Base-by-base conservation (phyloP, 92 coral and sea anemone genomes). In the Epizoanthus ramosus region DNA sequence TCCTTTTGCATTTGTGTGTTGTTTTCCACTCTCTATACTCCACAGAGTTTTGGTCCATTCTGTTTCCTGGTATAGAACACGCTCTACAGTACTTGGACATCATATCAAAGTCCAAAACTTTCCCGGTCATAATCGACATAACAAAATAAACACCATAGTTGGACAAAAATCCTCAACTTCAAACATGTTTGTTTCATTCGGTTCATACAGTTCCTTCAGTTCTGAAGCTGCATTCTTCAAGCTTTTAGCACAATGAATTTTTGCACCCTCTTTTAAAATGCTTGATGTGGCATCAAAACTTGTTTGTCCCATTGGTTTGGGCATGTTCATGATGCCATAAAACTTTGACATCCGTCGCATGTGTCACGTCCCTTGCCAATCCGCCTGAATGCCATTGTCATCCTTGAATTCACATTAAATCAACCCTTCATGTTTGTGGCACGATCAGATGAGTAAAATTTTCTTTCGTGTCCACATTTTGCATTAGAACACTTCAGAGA, bases 61-160 rank as follows among this genome's bases (percentile, higher is more conserved):
- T 67, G 72, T 14, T 41, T 5, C 37, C 72, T 37, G 31, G 19
- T 41, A 67, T 67, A 25, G 72, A n/a, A 67, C 72, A 67, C 2
- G 72, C 72, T 67, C 41, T 67, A 67, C 72, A 67, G 72, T 67
- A 67, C 41, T 67, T 67, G 31, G 72, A 67, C 72, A 67, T 67
- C 31, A 67, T 67, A 67, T 67, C 37, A 37, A 33, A 67, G 72
- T 67, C 72, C 41, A 67, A 67, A 25, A 67, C 72, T 41, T 67
- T 67, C 41, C 72, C 72, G 31, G 72, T 19, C 39, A 67, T 41
- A 67, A 67, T 10, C 14, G 72, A 67, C 72, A 67, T 67, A 41
- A 41, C 41, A 41, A 33, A 67, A 67, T 19, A 67, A 25, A 67
- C 72, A 25, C 72, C 72, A 67, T 67, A 67, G 41, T 41, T 33